A percentile compares a stretch with the other conserved stretches of the same genome.
These are phyloP conservation scores for Charadrius vociferus DNA, from an alignment of 2,113 vertebrate species.

Conservation along the genomic window DNA sequence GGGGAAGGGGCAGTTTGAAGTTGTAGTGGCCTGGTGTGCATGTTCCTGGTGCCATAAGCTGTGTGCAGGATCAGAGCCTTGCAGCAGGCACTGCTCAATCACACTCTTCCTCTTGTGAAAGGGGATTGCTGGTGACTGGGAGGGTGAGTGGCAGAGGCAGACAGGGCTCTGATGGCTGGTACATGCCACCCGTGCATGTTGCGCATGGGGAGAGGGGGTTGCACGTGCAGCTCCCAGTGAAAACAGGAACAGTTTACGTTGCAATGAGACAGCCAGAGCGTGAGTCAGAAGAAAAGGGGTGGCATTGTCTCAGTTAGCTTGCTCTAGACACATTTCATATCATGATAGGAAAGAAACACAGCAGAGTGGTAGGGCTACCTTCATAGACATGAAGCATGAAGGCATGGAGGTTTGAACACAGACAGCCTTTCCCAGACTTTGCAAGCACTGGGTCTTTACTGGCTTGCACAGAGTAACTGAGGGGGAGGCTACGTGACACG, in stretches of 20 bases:
- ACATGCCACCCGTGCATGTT: neutral
- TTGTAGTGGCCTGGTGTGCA: no score
- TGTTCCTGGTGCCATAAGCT: neutral
- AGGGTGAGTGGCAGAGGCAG: neutral
- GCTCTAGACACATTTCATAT: neutral
- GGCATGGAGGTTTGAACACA: neutral
- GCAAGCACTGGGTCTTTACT: neutral
- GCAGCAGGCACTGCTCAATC: accelerated
- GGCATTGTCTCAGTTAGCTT: neutral
- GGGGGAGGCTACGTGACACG: neutral
- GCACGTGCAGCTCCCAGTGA: neutral
- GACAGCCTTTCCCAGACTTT: neutral
- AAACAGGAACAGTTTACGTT: neutral
- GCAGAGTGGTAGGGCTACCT: neutral
- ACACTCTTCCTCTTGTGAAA: neutral
- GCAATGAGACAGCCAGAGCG: accelerated
- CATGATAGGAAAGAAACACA: accelerated
- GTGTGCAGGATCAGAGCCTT: neutral
- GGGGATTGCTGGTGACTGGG: no score
- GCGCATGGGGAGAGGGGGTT: accelerated
- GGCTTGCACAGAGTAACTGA: neutral
- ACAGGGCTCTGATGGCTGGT: neutral
- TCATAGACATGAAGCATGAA: accelerated
- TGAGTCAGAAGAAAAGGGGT: neutral
- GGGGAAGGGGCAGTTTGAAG: neutral